Base-by-base conservation (phyloP, 1,140 invertebrate species). In the Ceratoteleas bidentatus region DNA sequence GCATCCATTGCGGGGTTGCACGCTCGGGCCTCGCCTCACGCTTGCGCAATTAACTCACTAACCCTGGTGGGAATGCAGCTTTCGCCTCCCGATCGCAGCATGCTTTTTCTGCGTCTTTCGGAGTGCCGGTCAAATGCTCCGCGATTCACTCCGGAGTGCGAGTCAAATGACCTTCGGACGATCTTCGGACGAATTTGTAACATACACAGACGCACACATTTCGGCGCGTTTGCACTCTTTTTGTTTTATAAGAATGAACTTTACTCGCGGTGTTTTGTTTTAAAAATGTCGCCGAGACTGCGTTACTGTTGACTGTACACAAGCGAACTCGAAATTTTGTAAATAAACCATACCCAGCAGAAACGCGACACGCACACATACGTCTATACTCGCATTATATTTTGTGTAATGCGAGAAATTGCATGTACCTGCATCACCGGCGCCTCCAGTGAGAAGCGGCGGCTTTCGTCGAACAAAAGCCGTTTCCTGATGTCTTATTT, bases 1-100 rank as follows among this genome's bases (percentile, higher is more conserved):
- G n/a, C n/a, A n/a, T n/a, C n/a, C n/a, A n/a, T n/a, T n/a, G n/a
- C n/a, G n/a, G n/a, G n/a, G n/a, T n/a, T n/a, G n/a, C n/a, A n/a
- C n/a, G n/a, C n/a, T n/a, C n/a, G n/a, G n/a, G n/a, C n/a, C n/a
- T n/a, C n/a, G n/a, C 5, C 9, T 38, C 36, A 38, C 32, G 50
- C 43, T 77, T 78, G 65, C 52, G 56, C 43, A 69, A 64, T 64
- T 34, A n/a, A n/a, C n/a, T n/a, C n/a, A 38, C 7, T 78, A 78
- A 64, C 9, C 58, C 60, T 77, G 69, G 15, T 7, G 15, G 47
- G 43, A 69, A 62, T 69, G 65, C 13, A 36, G 61, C 53, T 78
- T 65, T 78, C 53, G 47, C 54, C 54, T 52, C 13, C 70, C 6
- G 2, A 65, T 34, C 38, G 50, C 47, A 74, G 54, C 58, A 61